Base-by-base conservation (phyloP, 2,888 invertebrate species). In the Mythimna albipuncta region DNA sequence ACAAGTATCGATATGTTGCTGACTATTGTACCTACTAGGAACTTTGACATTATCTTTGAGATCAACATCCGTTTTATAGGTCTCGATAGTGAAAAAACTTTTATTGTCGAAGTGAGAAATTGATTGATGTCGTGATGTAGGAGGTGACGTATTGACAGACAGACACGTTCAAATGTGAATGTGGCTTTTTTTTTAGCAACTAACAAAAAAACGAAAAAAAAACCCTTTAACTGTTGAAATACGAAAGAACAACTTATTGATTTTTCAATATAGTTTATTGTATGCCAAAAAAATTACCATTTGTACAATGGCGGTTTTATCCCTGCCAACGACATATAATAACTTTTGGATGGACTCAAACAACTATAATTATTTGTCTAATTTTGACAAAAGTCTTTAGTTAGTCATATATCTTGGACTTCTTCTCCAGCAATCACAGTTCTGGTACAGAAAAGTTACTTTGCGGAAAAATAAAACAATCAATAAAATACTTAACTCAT, bases 1-100 rank as follows among this genome's bases (percentile, higher is more conserved):
- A 54, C 66, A 64, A 74, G 62, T 83, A 78, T 79, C 76, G 82
- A 81, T 79, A 81, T 73, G 76, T 67, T 79, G 77, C 72, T 85
- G 62, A 61, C 69, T 73, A 11, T 58, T 58, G 35, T 62, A 70
- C 52, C 69, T 72, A 61, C n/a, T n/a, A n/a, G n/a, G 66, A 54
- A 64, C 50, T 67, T 64, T 61, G 65, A 59, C 59, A 74, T 78
- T 69, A 54, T 57, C 0, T 62, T 52, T 26, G 47, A 55, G 72
- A 74, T 81, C 67, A 72, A 68, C 69, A 78, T 32, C 62, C 76
- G 68, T 64, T 77, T 72, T 72, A 75, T 85, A 64, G 68, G 64
- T 67, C 21, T 64, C 16, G 10, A 13, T 71, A 47, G 38, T 68
- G 38, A 64, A 44, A 63, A 57, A 67, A 54, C 55, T n/a, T 38